A percentile compares a stretch with the other conserved stretches of the same genome.
phyloP scores from a whole-genome alignment of 2,888 invertebrate genomes.

The Scaptomyza reducta region DNA sequence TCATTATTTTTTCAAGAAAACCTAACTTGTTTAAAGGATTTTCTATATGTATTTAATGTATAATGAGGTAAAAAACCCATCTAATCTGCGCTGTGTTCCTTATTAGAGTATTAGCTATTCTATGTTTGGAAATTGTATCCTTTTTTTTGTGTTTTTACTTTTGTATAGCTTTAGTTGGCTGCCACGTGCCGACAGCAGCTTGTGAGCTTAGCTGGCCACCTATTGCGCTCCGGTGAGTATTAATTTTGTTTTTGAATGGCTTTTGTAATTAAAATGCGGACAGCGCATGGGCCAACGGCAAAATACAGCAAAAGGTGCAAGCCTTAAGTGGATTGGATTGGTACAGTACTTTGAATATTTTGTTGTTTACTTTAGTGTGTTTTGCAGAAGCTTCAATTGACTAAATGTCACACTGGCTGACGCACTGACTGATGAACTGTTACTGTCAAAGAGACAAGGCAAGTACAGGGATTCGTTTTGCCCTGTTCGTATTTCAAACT shows the following conservation, averaged over 20 bases:
- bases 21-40: too few relatives aligned
- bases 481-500: conserved; percentile 43
- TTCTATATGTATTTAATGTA: too few relatives aligned
- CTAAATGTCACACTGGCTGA: conserved; percentile 42
- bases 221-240: conserved; percentile 37
- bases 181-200: conserved; percentile 67
- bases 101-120: conserved; percentile 27
- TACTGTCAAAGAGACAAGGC: conserved; percentile 33
- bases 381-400: conserved; percentile 39
- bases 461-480: conserved; percentile 26
- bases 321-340: neutral
- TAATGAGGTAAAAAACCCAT: neutral
- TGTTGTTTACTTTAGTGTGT: conserved; percentile 22
- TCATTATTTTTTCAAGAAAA: too few relatives aligned
- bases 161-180: conserved; percentile 31
- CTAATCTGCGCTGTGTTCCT: neutral
- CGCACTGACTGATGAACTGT: conserved; percentile 61
- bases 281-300: conserved; percentile 14
- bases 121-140: neutral
- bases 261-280: conserved; percentile 70
- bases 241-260: conserved; percentile 70
- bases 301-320: neutral
- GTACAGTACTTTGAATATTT: conserved; percentile 32
- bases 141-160: conserved; percentile 2
- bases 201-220: conserved; percentile 44